These are phyloP conservation scores for Lophura nycthemera DNA, from an alignment of 2,113 vertebrate genomes.

Conservation along the genomic window DNA sequence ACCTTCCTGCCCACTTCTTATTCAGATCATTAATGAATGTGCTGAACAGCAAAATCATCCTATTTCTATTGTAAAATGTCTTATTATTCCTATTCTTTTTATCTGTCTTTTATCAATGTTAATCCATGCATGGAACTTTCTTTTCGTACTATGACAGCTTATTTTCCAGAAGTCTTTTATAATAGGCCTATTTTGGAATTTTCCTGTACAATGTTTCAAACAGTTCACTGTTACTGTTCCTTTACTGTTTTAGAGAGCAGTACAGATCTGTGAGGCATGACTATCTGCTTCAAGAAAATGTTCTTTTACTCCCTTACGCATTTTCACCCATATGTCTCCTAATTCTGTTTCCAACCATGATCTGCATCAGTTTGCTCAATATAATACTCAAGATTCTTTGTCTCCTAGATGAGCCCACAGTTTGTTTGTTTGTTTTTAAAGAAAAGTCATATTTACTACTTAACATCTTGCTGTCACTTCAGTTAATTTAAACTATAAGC, in stretches of 20 bases:
- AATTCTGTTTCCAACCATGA: background rate
- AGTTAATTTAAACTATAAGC: background rate
- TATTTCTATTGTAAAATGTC: background rate
- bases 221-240: background rate
- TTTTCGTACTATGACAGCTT: background rate
- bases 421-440: background rate
- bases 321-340: background rate
- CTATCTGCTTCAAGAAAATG: background rate
- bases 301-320: background rate
- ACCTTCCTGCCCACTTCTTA: background rate
- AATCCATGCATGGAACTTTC: background rate
- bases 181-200: background rate
- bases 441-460: background rate
- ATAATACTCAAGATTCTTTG: background rate
- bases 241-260: background rate
- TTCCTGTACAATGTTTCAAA: fast-evolving
- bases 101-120: background rate
- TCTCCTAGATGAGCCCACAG: background rate
- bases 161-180: background rate
- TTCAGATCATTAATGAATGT: background rate
- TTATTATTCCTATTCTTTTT: background rate
- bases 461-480: background rate
- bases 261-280: background rate
- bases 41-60: background rate
- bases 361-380: background rate